Evolutionary conservation across 2,797 vertebrate genomes (phyloP), one percentile per base, ranked within the genome.

Genomic region (Alauda arvensis): DNA sequence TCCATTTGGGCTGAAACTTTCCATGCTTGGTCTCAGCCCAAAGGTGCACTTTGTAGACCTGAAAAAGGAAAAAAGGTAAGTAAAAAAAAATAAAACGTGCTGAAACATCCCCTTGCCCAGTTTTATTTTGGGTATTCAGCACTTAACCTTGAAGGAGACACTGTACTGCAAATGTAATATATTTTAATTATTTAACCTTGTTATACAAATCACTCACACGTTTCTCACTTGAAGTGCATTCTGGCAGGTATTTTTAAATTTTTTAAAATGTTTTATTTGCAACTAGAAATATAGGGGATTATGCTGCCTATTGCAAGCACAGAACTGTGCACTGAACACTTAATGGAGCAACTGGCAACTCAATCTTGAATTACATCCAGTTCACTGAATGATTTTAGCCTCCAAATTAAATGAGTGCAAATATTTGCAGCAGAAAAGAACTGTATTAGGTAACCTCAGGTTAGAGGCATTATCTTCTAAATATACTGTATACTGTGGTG

Each of bases 1-100:
- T 93, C 93, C 91, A 95, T 95, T 95, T 95, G 94, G 94, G 93
- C 94, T 95, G 94, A 95, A 95, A 95, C 90, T 95, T 95, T 95
- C 94, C 92, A 91, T 95, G 94, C 93, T 94, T 91, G 94, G 93
- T 95, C 94, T 95, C 94, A 95, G 94, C 94, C 94, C 93, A 95
- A 95, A 95, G 93, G 93, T 95, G 90, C 55, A 95, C 93, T 95
- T 95, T 95, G 94, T 92, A 95, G 93, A 95, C 93, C 94, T 95
- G 94, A 94, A 95, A 95, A 95, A 95, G 93, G 94, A 92, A 95
- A 95, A 94, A 94, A 93, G 93, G 92, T 94, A 94, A 95, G 94
- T 94, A 95, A 94, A 95, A 95, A 94, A 95, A 95, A 94, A 91
- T 90, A 87, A 95, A 91, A 91, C 0, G 91, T 95, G 94, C 94